Conservation (phyloP, 2,888 invertebrate species). For the Chaetogeoica ovagalla region DNA sequence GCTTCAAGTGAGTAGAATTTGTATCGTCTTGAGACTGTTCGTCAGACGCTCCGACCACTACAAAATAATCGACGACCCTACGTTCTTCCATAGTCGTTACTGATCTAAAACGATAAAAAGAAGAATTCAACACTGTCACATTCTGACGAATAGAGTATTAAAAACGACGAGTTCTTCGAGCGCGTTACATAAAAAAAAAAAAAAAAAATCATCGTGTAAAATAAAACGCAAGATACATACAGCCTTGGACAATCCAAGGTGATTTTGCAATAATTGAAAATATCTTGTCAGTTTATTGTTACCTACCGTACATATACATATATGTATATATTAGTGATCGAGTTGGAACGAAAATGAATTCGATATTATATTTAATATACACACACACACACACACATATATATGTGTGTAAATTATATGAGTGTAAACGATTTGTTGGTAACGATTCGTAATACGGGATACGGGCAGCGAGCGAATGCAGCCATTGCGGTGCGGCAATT, state of each 20-base stretch:
- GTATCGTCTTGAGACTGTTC: slow-evolving; percentile 77
- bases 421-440: too few species aligned
- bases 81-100: slow-evolving; percentile 75
- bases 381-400: too few species aligned
- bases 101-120: slow-evolving; percentile 12
- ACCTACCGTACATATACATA: slow-evolving; percentile 11
- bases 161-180: background rate
- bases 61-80: slow-evolving; percentile 96
- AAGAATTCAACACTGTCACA: too few species aligned
- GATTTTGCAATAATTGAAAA: slow-evolving; percentile 44
- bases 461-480: slow-evolving; percentile 2
- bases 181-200: slow-evolving; percentile 15
- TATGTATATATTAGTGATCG: background rate
- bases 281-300: slow-evolving; percentile 17
- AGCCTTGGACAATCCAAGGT: slow-evolving; percentile 46
- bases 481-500: slow-evolving; percentile 44
- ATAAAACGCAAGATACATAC: background rate
- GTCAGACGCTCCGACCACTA: slow-evolving; percentile 91
- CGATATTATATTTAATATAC: slow-evolving; percentile 8
- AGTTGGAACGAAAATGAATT: slow-evolving; percentile 23
- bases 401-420: too few species aligned
- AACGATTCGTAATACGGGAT: background rate
- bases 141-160: background rate
- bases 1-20: slow-evolving; percentile 75
- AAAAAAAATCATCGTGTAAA: slow-evolving; percentile 13